A percentile compares a stretch with the other conserved stretches of the same genome.
Conservation (phyloP, 2,797 vertebrate genomes). For the Sciaenops ocellatus region DNA sequence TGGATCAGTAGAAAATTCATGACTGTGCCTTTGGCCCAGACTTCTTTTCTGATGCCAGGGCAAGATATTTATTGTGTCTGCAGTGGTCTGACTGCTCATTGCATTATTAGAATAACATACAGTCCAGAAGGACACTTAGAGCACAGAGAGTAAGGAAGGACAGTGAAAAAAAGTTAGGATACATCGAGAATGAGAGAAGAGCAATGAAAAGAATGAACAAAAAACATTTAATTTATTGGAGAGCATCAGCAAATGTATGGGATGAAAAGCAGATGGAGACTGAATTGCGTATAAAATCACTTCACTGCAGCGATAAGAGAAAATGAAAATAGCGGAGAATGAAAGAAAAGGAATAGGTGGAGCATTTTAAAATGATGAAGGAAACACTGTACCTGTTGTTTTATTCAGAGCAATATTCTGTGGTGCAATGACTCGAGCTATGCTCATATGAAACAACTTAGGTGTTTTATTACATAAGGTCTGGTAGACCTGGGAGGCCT, state of each 20-base stretch:
- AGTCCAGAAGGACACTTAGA: conserved; percentile 17
- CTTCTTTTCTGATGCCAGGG: conserved; percentile 45
- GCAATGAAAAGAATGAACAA: conserved; percentile 5
- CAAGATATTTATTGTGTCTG: conserved; percentile 60
- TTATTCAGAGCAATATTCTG: conserved; percentile 50
- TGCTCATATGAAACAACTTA: conserved; percentile 36
- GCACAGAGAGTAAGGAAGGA: not conserved
- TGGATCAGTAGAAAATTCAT: conserved; percentile 65
- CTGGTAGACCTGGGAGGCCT: conserved; percentile 12
- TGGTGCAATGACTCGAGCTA: conserved; percentile 28
- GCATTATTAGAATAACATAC: conserved; percentile 39
- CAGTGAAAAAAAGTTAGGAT: not conserved
- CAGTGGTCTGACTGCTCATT: conserved; percentile 41
- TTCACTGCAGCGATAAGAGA: not conserved
- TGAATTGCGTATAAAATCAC: not conserved
- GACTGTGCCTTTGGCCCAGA: conserved; percentile 30
- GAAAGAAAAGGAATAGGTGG: not conserved
- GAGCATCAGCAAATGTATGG: not conserved
- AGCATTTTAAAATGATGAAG: conserved; percentile 14
- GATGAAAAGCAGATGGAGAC: not conserved
- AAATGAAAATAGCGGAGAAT: not conserved
- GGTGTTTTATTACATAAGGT: conserved; percentile 44
- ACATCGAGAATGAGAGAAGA: not conserved
- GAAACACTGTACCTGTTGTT: conserved; percentile 36
- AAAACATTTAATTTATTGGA: not conserved